These are phyloP conservation scores for Apodemia zela DNA, from an alignment of 2,888 invertebrate species.

Conservation along the genomic window DNA sequence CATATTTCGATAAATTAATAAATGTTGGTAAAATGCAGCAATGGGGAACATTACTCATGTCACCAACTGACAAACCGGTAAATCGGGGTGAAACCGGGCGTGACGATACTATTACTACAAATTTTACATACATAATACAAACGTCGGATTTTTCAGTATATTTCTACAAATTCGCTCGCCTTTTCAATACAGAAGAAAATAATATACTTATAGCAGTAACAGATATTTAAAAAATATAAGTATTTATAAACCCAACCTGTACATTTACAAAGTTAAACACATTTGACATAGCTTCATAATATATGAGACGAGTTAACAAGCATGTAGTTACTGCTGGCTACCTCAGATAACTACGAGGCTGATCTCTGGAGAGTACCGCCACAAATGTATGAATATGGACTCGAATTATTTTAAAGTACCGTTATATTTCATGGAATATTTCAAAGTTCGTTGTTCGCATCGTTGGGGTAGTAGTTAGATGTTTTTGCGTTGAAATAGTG, in stretches of 20 bases:
- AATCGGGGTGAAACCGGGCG: too few relatives aligned
- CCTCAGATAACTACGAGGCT: slow-evolving; percentile 46
- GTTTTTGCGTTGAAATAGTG: not conserved
- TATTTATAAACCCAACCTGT: slow-evolving; percentile 43
- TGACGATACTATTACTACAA: too few relatives aligned
- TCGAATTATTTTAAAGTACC: slow-evolving; percentile 20
- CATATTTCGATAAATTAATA: too few relatives aligned
- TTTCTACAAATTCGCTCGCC: too few relatives aligned
- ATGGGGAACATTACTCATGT: too few relatives aligned
- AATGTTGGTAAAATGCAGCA: too few relatives aligned
- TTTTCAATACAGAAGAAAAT: too few relatives aligned
- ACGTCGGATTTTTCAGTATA: too few relatives aligned
- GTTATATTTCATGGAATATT: slow-evolving; percentile 11
- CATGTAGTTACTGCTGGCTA: slow-evolving; percentile 68
- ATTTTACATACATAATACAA: too few relatives aligned
- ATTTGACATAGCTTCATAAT: slow-evolving; percentile 76
- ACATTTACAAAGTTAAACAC: slow-evolving; percentile 43
- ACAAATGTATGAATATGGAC: slow-evolving; percentile 26
- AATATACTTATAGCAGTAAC: too few relatives aligned
- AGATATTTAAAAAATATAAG: slow-evolving; percentile 5
- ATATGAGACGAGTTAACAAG: slow-evolving; percentile 78
- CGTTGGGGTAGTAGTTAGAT: not conserved
- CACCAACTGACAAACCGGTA: too few relatives aligned
- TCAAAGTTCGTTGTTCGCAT: slow-evolving; percentile 15
- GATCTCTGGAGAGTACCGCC: slow-evolving; percentile 40